A percentile compares a stretch with the other conserved stretches of the same genome.
Evolutionary conservation across 2,797 vertebrate species (phyloP).

Genomic region (Bucorvus abyssinicus): DNA sequence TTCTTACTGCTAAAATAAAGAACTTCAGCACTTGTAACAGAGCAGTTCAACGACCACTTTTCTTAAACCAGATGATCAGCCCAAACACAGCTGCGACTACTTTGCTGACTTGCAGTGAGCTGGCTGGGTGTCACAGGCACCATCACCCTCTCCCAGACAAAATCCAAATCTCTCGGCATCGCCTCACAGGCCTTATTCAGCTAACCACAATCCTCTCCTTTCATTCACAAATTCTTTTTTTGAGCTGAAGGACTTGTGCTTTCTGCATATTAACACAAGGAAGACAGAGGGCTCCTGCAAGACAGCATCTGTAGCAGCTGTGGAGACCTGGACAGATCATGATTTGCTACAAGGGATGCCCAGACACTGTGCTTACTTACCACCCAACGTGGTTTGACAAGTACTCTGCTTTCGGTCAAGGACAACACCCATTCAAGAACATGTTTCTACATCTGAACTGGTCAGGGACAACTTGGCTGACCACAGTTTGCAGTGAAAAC

Average conservation of each 20-base stretch:
- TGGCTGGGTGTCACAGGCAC: neutral
- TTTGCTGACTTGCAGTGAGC: neutral
- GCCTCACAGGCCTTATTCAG: neutral
- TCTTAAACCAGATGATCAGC: neutral
- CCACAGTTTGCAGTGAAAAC: neutral
- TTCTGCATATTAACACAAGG: neutral
- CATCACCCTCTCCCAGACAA: neutral
- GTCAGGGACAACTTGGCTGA: neutral
- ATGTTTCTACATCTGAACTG: neutral
- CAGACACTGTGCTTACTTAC: neutral
- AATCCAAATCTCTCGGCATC: accelerated
- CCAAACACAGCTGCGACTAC: neutral
- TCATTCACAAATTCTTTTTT: neutral
- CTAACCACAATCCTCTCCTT: neutral
- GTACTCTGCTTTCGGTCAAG: neutral
- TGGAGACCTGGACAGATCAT: neutral
- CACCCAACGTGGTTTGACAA: neutral
- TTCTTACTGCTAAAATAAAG: neutral
- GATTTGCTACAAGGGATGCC: neutral
- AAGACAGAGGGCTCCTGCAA: neutral
- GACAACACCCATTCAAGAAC: neutral
- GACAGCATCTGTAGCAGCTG: neutral
- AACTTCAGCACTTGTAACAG: neutral
- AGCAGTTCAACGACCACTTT: neutral
- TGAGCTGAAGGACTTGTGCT: neutral